Base-by-base conservation (phyloP, 1,140 invertebrate genomes). In the Plodia interpunctella region DNA sequence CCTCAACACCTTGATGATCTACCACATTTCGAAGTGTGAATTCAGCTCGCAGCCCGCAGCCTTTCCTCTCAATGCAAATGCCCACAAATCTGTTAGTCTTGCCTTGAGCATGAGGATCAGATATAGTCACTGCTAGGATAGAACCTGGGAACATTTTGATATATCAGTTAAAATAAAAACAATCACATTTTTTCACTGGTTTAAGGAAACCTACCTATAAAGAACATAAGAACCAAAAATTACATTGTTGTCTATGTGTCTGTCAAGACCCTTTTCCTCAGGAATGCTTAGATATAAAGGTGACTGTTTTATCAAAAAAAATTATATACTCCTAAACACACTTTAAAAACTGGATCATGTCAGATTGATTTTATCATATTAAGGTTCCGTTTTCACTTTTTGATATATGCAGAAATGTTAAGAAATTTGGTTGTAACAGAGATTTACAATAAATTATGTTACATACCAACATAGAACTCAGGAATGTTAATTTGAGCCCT, bases 391-490 rank as follows among this genome's bases (percentile, higher is more conserved):
- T n/a, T n/a, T n/a, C n/a, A n/a, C n/a, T n/a, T n/a, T n/a, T n/a
- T n/a, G n/a, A n/a, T n/a, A 25, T 25, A 25, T 25, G 6, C 21
- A 25, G n/a, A 25, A 3, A 25, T 25, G 21, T 6, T 3, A 25
- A 25, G 21, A 25, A 25, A 3, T 3, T 25, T 25, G 21, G 21
- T 25, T 25, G 21, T 25, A 3, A 25, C 21, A 25, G 6, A 25
- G 2, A 25, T 25, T 25, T 25, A 25, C 6, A 25, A 3, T 25
- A 3, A 25, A 3, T 25, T 3, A 25, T 25, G 21, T 44, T 44
- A 44, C 94, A 89, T 85, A 95, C 96, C 98, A 77, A 99, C 97
- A 92, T 99, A 99, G 91, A 99, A 99, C 86, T 99, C 98, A 3
- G 98, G 98, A 67, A 99, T 96, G 78, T 96, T 94, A 60, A 99